Evolutionary conservation across 2,888 invertebrate genomes (phyloP).

Genomic region (Microdon myrmicae): DNA sequence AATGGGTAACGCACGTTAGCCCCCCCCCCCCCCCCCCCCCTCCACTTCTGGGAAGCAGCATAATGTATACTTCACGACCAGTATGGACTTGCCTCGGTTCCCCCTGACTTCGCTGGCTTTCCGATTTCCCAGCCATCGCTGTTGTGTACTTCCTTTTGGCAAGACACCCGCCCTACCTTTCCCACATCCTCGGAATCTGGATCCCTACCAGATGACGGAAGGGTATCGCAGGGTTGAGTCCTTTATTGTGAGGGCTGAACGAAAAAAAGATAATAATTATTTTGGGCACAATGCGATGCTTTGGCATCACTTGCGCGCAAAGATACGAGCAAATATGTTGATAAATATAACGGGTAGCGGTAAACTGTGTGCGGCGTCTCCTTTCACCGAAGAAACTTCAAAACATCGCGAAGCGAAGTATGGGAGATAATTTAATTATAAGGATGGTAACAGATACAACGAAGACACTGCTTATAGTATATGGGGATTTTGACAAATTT

Average conservation of each 20-base stretch:
- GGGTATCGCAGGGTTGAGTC: constrained; percentile 11
- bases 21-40: background rate
- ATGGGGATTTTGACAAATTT: constrained; percentile 34
- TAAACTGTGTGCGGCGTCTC: background rate
- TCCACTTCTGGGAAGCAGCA: too few relatives aligned
- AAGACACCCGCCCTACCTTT: too few relatives aligned
- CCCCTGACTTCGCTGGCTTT: too few relatives aligned
- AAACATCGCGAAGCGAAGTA: background rate
- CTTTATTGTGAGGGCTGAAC: constrained; percentile 19
- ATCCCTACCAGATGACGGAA: too few relatives aligned
- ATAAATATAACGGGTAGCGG: background rate
- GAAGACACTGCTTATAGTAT: constrained; percentile 20
- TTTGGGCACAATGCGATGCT: constrained; percentile 13
- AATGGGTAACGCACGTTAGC: constrained; percentile 9
- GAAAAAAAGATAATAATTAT: constrained; percentile 22
- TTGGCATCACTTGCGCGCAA: constrained; percentile 1
- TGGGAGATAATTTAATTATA: constrained; percentile 28
- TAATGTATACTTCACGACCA: too few relatives aligned
- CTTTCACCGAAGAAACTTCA: background rate
- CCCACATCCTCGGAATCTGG: too few relatives aligned
- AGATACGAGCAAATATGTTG: background rate
- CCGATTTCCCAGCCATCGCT: too few relatives aligned
- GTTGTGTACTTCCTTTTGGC: background rate
- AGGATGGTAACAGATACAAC: too few relatives aligned
- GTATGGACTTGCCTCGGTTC: too few relatives aligned